Conservation (phyloP, 2,113 vertebrate genomes). For the Cololabis saira region DNA sequence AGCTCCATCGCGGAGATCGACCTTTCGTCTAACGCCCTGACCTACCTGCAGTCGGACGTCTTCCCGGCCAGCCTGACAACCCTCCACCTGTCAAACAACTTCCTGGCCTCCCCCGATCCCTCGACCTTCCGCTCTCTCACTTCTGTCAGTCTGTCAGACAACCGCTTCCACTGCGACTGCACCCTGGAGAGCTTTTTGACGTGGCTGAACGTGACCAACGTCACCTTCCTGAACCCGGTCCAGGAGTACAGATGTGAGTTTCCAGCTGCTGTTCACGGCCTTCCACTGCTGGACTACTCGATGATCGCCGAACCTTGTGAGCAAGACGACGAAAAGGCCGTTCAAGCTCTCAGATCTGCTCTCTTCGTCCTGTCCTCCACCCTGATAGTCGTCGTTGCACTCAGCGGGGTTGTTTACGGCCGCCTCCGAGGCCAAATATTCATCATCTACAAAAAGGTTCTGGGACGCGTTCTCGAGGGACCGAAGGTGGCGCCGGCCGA, state of each 20-base stretch:
- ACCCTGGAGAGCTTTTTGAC: constrained; percentile 76
- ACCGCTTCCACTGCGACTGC: constrained; percentile 87
- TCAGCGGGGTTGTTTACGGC: constrained; percentile 55
- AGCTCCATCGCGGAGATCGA: constrained; percentile 79
- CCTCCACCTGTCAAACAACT: constrained; percentile 85
- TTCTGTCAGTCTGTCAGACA: constrained; percentile 78
- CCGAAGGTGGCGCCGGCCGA: constrained; percentile 1
- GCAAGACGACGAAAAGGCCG: constrained; percentile 64
- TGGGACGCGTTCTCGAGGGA: constrained; percentile 56
- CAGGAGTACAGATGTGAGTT: constrained; percentile 77
- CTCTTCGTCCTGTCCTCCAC: constrained; percentile 75
- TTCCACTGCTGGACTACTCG: constrained; percentile 64
- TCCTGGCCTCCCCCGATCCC: constrained; percentile 85
- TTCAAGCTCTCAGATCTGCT: constrained; percentile 69
- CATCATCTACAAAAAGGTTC: constrained; percentile 79
- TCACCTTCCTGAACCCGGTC: constrained; percentile 63
- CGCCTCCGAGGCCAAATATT: constrained; percentile 82
- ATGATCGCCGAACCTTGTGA: constrained; percentile 57
- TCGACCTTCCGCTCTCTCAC: constrained; percentile 75
- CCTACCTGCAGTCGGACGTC: constrained; percentile 67
- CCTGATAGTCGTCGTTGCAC: constrained; percentile 42
- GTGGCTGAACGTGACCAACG: constrained; percentile 85
- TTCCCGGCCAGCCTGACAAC: constrained; percentile 81
- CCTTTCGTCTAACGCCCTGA: constrained; percentile 85
- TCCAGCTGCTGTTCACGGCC: constrained; percentile 66